Conservation (phyloP, 2,888 invertebrate genomes). For the Crioceris asparagi region DNA sequence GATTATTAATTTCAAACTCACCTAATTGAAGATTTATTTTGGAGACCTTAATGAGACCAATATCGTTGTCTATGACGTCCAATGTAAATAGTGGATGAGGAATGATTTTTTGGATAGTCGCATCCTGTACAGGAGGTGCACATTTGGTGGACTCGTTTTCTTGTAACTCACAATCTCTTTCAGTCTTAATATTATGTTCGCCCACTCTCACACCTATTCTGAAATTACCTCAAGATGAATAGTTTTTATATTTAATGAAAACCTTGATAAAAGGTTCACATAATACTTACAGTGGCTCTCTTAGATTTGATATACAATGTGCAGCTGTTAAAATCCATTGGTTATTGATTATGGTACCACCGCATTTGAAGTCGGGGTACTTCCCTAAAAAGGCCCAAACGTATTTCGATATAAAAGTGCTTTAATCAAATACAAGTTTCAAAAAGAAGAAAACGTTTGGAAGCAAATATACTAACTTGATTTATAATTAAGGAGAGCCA, state of each 20-base stretch:
- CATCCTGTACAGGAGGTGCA: slow-evolving; percentile 42
- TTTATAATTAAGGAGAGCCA: slow-evolving; percentile 49
- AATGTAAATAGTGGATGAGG: slow-evolving; percentile 45
- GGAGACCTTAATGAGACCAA: slow-evolving; percentile 44
- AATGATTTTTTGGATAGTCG: slow-evolving; percentile 39
- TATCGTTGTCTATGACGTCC: slow-evolving; percentile 44
- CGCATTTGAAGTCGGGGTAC: slow-evolving; percentile 34
- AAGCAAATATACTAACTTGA: slow-evolving; percentile 13
- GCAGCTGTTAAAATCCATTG: slow-evolving; percentile 48
- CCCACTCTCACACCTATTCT: slow-evolving; percentile 53
- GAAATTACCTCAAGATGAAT: slow-evolving; percentile 8
- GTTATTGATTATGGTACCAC: slow-evolving; percentile 44
- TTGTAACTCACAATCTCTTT: slow-evolving; percentile 36
- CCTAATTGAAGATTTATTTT: slow-evolving; percentile 34
- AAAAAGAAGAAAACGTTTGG: neutral
- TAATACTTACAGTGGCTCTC: slow-evolving; percentile 28
- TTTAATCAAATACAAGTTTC: neutral
- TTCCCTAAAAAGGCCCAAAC: slow-evolving; percentile 25
- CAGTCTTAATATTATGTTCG: slow-evolving; percentile 44
- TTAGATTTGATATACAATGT: slow-evolving; percentile 41
- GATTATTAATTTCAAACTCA: too few species aligned
- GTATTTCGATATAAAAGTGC: too few species aligned
- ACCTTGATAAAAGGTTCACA: too few species aligned
- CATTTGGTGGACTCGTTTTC: slow-evolving; percentile 30
- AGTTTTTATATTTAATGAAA: too few species aligned